These are phyloP conservation scores for Planiliza haematocheilus DNA, from an alignment of 2,113 vertebrate genomes.

Conservation along the genomic window DNA sequence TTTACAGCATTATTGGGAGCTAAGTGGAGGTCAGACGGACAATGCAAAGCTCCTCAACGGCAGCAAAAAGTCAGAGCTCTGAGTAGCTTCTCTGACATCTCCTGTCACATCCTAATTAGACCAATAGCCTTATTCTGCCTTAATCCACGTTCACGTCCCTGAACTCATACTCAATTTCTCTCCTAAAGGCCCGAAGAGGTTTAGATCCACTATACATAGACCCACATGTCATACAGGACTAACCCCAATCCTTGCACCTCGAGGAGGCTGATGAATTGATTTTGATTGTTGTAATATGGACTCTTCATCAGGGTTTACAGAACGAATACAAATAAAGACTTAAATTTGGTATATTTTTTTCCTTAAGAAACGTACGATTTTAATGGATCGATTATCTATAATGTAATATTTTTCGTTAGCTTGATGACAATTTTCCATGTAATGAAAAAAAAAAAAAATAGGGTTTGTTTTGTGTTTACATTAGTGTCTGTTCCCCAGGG, in stretches of 20 bases:
- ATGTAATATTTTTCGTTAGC: too few relatives aligned
- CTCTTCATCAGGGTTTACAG: too few relatives aligned
- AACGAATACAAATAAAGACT: too few relatives aligned
- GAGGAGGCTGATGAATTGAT: neutral
- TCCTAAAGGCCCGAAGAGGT: neutral
- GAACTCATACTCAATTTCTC: neutral
- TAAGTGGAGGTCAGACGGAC: slow-evolving; percentile 54
- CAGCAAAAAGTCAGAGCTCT: slow-evolving; percentile 54
- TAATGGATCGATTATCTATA: too few relatives aligned
- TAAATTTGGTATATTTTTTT: too few relatives aligned
- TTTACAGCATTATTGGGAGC: neutral
- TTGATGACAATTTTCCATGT: too few relatives aligned
- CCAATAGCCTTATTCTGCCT: slow-evolving; percentile 28
- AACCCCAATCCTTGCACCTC: neutral
- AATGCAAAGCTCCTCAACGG: slow-evolving; percentile 41
- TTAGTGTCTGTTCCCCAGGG: neutral
- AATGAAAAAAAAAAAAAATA: neutral
- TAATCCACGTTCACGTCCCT: slow-evolving; percentile 48
- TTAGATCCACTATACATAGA: neutral
- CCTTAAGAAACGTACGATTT: too few relatives aligned
- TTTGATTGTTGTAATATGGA: too few relatives aligned
- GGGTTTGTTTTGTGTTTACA: neutral
- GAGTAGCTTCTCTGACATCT: slow-evolving; percentile 19
- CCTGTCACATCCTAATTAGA: slow-evolving; percentile 62
- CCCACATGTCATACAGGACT: neutral